phyloP scores from a whole-genome alignment of 23 tunicate genomes.

The Styela clava region DNA sequence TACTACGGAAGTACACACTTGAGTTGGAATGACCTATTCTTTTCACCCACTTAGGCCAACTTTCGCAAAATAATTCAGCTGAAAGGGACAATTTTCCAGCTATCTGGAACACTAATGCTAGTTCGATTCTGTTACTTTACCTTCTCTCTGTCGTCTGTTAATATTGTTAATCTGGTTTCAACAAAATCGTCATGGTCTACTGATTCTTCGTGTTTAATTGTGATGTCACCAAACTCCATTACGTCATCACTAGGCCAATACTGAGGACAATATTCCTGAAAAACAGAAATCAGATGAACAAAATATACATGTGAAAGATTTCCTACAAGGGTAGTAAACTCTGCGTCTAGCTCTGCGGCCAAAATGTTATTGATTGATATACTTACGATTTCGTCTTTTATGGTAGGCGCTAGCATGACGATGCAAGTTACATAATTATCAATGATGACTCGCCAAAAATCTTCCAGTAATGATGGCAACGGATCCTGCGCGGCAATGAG shows the following conservation, averaged over 20 bases:
- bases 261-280: conserved; percentile 57
- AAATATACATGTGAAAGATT: background rate
- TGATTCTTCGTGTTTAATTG: conserved; percentile 33
- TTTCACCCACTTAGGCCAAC: too few relatives aligned
- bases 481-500: conserved; percentile 83
- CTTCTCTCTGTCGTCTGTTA: conserved; percentile 27
- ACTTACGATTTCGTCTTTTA: conserved; percentile 27
- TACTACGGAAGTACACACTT: too few relatives aligned
- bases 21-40: too few relatives aligned
- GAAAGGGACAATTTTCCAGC: too few relatives aligned
- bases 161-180: conserved; percentile 30
- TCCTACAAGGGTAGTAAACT: too few relatives aligned
- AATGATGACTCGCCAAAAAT: conserved; percentile 82
- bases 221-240: conserved; percentile 54
- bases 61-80: too few relatives aligned
- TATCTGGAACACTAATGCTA: too few relatives aligned
- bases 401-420: conserved; percentile 50
- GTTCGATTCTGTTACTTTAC: too few relatives aligned
- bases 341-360: too few relatives aligned
- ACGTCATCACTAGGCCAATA: conserved; percentile 67
- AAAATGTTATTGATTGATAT: too few relatives aligned
- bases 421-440: conserved; percentile 81
- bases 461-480: conserved; percentile 42
- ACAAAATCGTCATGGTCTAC: conserved; percentile 30
- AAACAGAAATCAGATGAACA: background rate